A percentile compares a stretch with the other conserved stretches of the same genome.
These are phyloP conservation scores for Excalfactoria chinensis DNA, from an alignment of 2,113 vertebrate genomes.

Conservation along the genomic window DNA sequence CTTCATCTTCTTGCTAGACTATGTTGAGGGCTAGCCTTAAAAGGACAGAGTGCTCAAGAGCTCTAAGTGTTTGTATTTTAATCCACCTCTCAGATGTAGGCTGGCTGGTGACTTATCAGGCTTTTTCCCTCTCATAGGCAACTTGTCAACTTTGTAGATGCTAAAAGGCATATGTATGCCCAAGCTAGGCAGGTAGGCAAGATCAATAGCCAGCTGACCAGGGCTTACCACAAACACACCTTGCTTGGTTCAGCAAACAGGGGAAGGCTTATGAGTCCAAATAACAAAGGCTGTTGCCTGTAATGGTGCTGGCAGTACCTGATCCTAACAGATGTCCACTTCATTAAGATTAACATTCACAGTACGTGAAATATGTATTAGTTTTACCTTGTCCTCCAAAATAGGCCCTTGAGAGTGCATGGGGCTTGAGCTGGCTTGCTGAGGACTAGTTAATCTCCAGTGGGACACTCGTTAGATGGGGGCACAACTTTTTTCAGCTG, in stretches of 20 bases:
- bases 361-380: no score
- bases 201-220: neutral
- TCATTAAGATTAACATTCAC: no score
- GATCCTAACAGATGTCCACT: no score
- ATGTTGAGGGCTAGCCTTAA: neutral
- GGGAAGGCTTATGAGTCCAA: neutral
- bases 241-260: neutral
- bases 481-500: neutral
- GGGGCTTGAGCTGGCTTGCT: no score
- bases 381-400: no score
- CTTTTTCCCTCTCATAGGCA: neutral
- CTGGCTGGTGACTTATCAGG: neutral
- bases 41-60: neutral
- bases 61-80: neutral
- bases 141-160: neutral
- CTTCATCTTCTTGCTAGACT: neutral
- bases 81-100: neutral
- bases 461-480: neutral
- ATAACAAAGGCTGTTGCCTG: neutral
- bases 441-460: neutral
- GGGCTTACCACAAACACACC: rapidly evolving
- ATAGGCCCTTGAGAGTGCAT: no score
- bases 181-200: neutral
- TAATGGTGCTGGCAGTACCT: no score
- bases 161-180: neutral